Conservation (phyloP, 35 echinoderm and acorn worm species). For the Diadema setosum region DNA sequence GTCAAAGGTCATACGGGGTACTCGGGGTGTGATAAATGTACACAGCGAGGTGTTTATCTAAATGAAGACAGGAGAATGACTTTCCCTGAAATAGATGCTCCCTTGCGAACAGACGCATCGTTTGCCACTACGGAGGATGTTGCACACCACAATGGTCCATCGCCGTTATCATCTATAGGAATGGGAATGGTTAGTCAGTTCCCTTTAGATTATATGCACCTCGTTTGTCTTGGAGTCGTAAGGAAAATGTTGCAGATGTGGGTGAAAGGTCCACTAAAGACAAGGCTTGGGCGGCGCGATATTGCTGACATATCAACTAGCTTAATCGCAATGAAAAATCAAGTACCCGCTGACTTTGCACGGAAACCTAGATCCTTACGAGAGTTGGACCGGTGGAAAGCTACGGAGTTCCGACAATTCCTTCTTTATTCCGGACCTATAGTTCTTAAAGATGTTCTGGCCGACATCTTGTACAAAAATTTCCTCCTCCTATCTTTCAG, state of each 20-base stretch:
- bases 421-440: constrained; percentile 61
- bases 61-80: constrained; percentile 36
- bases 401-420: constrained; percentile 56
- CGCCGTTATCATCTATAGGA: not conserved
- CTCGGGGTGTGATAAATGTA: constrained; percentile 67
- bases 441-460: constrained; percentile 14
- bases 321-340: constrained; percentile 16
- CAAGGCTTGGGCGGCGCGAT: not conserved
- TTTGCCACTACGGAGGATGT: constrained; percentile 34
- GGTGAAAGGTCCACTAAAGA: constrained; percentile 50
- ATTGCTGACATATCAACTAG: constrained; percentile 26
- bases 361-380: constrained; percentile 32
- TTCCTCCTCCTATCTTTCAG: constrained; percentile 44
- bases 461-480: constrained; percentile 17
- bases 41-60: not conserved
- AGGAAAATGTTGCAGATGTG: constrained; percentile 50
- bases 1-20: constrained; percentile 55
- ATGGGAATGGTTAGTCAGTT: constrained; percentile 56
- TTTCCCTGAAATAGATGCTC: constrained; percentile 27
- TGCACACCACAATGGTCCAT: constrained; percentile 26
- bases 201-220: constrained; percentile 78
- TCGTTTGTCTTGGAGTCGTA: constrained; percentile 55
- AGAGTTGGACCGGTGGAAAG: constrained; percentile 61
- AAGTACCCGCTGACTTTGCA: constrained; percentile 63
- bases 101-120: constrained; percentile 34